Base-by-base conservation (phyloP, 1,140 invertebrate genomes). In the Aleiodes sp. region DNA sequence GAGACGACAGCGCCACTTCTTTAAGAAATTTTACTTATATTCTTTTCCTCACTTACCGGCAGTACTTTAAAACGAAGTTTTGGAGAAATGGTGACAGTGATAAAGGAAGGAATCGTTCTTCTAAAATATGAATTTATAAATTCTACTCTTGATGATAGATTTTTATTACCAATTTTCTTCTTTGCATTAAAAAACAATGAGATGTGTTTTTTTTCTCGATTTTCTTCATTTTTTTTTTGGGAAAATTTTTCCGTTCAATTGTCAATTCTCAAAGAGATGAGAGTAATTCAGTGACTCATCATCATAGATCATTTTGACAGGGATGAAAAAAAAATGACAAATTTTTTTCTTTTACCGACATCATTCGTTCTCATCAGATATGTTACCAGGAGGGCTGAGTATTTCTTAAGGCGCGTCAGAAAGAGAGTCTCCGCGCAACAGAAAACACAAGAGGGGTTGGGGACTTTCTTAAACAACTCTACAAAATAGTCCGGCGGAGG, bases 381-480 rank as follows among this genome's bases (percentile, higher is more conserved):
- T 80, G 75, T 86, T 86, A 86, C 78, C 84, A 79, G 73, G 76
- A 75, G 82, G 81, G 76, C 77, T 77, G 35, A 70, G 57, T 43
- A 67, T 79, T 84, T 85, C 84, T 85, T 85, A 84, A 63, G 52
- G 70, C 72, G 73, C 35, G 29, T 63, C 28, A 28, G 67, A 76
- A 82, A 77, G 78, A 78, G 76, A 75, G 77, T 76, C n/a, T n/a
- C n/a, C 29, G 80, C 72, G 35, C 35, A 64, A 65, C 7, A 77
- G 77, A 82, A 84, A 80, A 77, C 73, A 37, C 64, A 73, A 69
- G 65, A 78, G 74, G 74, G 72, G 43, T 61, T 52, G 73, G 77
- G 75, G 70, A 79, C 61, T 84, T 81, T 86, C 84, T 86, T 86
- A 86, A 86, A 85, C 80, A 77, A 81, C 82, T 81, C 81, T 81